Evolutionary conservation across 2,113 vertebrate species (phyloP), one percentile per base, ranked within the genome.

Genomic region (Plotosus lineatus): DNA sequence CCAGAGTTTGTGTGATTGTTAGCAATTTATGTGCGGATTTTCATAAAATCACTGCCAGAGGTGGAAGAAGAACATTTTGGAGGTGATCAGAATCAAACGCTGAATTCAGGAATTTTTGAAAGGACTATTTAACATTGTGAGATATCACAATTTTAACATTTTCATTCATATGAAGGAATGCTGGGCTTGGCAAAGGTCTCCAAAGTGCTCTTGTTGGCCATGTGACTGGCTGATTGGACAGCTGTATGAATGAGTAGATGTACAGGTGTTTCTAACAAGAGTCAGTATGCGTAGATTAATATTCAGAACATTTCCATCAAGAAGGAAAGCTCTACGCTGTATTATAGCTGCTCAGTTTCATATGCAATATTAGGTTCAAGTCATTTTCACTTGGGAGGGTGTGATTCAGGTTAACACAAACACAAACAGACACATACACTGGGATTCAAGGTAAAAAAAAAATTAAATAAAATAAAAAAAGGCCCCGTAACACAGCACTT

Each of bases 291-390:
- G 14, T 60, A 91, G n/a, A 66, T 53, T 33, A 19, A 84, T 58
- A 80, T 83, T 61, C 72, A 63, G 65, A 75, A 65, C 33, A 15
- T 75, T 76, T 82, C 66, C 26, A 56, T 79, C 40, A 26, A 68
- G 38, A 58, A 48, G 77, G 60, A 66, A 71, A 53, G 68, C 50
- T 50, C 51, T 73, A 63, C 72, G 80, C 55, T 60, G 61, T 55
- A 46, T 76, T 77, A 44, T 82, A 85, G 76, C 66, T 63, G 73
- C 77, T 69, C 79, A 75, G 63, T 55, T 63, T 72, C 72, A 82
- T 77, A n/a, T n/a, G n/a, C n/a, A 23, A 83, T 77, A 40, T 79
- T 80, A 79, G 78, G 61, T 92, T 92, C 87, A 91, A 94, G 90
- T 91, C 89, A 90, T 83, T 89, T 90, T 74, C 76, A 76, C 84